Conservation (phyloP, 53 echinoderm and acorn worm species). For the Holothuria leucospilota region DNA sequence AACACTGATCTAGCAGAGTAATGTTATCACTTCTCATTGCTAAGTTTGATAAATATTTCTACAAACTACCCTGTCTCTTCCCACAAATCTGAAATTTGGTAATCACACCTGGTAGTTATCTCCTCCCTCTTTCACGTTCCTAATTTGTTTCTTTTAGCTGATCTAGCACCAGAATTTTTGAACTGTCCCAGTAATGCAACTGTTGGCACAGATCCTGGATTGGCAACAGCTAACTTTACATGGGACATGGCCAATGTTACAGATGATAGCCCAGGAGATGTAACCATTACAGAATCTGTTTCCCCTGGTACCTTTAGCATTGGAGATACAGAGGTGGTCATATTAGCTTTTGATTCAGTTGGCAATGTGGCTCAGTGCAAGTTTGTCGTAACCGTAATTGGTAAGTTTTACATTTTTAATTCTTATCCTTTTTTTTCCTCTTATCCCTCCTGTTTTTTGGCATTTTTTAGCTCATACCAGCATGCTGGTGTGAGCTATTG, state of each 20-base stretch:
- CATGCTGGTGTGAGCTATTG: too few relatives aligned
- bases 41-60: too few relatives aligned
- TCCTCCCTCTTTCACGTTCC: too few relatives aligned
- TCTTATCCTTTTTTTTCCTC: too few relatives aligned
- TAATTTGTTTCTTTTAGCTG: background rate
- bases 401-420: background rate
- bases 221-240: background rate
- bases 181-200: background rate
- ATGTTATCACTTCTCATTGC: too few relatives aligned
- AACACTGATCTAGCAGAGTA: too few relatives aligned
- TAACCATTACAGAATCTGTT: background rate
- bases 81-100: too few relatives aligned
- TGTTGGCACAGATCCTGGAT: background rate
- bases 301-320: background rate
- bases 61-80: too few relatives aligned
- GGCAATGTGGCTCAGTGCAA: background rate
- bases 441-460: too few relatives aligned
- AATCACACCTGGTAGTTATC: too few relatives aligned
- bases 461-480: too few relatives aligned
- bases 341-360: background rate
- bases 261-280: background rate
- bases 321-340: too few relatives aligned
- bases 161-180: background rate
- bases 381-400: constrained; percentile 8
- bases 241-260: background rate